phyloP scores from a whole-genome alignment of 2,888 invertebrate species.

The Sceliomorpha sp. region DNA sequence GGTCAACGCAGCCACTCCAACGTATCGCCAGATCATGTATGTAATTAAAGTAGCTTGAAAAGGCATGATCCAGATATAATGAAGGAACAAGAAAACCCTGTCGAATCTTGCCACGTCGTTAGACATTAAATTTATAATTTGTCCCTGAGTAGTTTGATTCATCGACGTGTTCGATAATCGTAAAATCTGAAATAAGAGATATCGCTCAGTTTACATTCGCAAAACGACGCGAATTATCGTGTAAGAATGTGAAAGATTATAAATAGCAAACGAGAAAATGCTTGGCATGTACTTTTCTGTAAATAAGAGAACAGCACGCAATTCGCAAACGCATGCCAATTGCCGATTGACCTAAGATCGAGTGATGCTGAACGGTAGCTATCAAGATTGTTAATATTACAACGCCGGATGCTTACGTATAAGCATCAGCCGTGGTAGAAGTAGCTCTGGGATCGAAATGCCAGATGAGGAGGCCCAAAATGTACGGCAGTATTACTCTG shows the following conservation, averaged over 20 bases:
- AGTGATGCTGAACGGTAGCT: constrained; percentile 85
- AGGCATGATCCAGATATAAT: constrained; percentile 91
- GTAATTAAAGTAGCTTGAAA: constrained; percentile 86
- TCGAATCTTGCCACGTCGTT: constrained; percentile 93
- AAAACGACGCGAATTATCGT: constrained; percentile 8
- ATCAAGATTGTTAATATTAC: constrained; percentile 83
- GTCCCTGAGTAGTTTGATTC: constrained; percentile 80
- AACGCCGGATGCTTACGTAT: constrained; percentile 85
- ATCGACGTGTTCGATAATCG: constrained; percentile 75
- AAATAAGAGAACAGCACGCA: constrained; percentile 89
- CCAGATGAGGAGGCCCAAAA: constrained; percentile 84
- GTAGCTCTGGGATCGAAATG: constrained; percentile 83
- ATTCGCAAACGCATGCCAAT: constrained; percentile 90
- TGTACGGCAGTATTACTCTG: constrained; percentile 85
- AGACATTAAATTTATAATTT: constrained; percentile 91
- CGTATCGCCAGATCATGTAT: constrained; percentile 82
- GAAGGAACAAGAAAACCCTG: constrained; percentile 85
- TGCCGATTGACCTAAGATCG: constrained; percentile 82
- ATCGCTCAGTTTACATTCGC: constrained; percentile 6
- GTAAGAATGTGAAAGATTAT: too few relatives aligned
- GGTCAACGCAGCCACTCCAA: constrained; percentile 83
- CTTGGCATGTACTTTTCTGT: constrained; percentile 86
- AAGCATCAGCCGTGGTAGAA: constrained; percentile 83
- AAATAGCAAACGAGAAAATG: constrained; percentile 18
- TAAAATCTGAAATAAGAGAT: constrained; percentile 76